phyloP scores from a whole-genome alignment of 1,140 invertebrate species.

The Ooceraea biroi region DNA sequence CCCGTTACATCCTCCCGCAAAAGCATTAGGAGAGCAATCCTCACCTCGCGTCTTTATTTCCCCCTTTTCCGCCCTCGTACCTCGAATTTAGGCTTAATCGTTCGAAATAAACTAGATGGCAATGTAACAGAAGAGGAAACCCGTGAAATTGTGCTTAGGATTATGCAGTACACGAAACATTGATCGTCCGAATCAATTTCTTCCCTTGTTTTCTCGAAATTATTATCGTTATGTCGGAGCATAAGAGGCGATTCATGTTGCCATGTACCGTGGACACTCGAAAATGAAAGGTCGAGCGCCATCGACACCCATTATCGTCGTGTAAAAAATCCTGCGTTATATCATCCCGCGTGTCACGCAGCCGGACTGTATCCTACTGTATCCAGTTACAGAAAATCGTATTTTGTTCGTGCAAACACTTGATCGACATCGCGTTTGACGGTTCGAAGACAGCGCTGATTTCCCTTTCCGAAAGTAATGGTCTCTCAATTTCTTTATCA shows the following conservation, averaged over 20 bases:
- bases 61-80: not conserved
- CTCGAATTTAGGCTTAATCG: slow-evolving; percentile 1
- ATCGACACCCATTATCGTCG: slow-evolving; percentile 29
- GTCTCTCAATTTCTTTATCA: slow-evolving; percentile 25
- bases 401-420: slow-evolving; percentile 5
- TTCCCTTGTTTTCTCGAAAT: not conserved
- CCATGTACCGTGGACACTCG: not conserved
- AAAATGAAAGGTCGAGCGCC: slow-evolving; percentile 20
- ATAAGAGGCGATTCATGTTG: not conserved
- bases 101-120: not conserved
- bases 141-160: not conserved
- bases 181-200: too few relatives aligned
- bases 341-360: slow-evolving; percentile 14
- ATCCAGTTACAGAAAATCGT: slow-evolving; percentile 54
- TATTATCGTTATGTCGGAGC: not conserved
- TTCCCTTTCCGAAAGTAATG: slow-evolving; percentile 24
- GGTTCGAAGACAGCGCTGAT: slow-evolving; percentile 28
- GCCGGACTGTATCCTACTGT: too few relatives aligned
- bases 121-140: not conserved
- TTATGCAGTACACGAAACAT: not conserved
- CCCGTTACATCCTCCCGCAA: not conserved
- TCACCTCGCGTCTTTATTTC: not conserved
- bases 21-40: slow-evolving; percentile 8
- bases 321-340: slow-evolving; percentile 51
- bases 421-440: slow-evolving; percentile 1